Percentiles rank a stretch among this genome's conserved stretches.
Evolutionary conservation across 2,113 vertebrate species (phyloP).

Genomic region (Cephalopterus ornatus): DNA sequence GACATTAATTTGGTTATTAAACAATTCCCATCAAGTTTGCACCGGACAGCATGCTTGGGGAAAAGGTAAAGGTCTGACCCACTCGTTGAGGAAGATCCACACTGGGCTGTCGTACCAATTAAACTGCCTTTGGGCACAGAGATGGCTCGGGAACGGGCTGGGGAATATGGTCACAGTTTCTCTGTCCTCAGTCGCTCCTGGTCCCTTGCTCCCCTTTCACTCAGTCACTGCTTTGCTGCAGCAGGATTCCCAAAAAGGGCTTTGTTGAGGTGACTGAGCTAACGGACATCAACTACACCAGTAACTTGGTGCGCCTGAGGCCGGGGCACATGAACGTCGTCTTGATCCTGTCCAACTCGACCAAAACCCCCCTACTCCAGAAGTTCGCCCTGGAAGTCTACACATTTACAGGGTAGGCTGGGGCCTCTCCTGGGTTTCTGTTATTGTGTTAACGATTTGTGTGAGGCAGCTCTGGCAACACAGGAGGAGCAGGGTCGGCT

Average conservation of each 20-base stretch:
- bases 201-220: not conserved
- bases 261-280: constrained; percentile 97
- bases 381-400: constrained; percentile 96
- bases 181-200: fast-evolving
- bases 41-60: no score
- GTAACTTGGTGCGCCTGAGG: constrained; percentile 91
- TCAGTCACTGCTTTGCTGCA: not conserved
- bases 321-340: constrained; percentile 97
- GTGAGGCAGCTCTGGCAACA: not conserved
- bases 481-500: fast-evolving
- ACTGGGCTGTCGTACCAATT: not conserved
- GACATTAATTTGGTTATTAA: not conserved
- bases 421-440: not conserved
- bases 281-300: constrained; percentile 92
- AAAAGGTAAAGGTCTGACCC: not conserved
- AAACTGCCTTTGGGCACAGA: not conserved
- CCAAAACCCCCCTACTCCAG: constrained; percentile 91
- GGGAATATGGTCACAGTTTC: not conserved
- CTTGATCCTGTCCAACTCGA: constrained; percentile 88
- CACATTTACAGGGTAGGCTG: constrained; percentile 88
- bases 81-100: not conserved
- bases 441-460: not conserved
- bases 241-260: constrained; percentile 88
- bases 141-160: fast-evolving
- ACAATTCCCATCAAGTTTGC: not conserved